Percentiles rank a stretch among this genome's conserved stretches.
These are phyloP conservation scores for Gavia stellata DNA, from an alignment of 2,113 vertebrate species.

Conservation along the genomic window DNA sequence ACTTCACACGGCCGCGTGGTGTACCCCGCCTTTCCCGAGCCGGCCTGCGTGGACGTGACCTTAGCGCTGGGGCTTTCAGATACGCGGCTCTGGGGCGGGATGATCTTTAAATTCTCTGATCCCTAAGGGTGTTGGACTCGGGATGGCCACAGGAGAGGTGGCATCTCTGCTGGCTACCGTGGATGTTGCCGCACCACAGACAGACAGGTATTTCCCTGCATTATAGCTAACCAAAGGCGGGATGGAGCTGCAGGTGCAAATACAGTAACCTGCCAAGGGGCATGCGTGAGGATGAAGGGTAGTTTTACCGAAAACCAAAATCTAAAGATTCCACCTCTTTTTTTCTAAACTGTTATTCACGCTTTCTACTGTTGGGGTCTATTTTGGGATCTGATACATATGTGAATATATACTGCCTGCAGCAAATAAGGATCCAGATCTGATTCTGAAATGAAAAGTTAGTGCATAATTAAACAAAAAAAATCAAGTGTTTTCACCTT, in stretches of 20 bases:
- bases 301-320: neutral
- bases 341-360: neutral
- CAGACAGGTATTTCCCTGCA: neutral
- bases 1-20: accelerated
- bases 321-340: neutral
- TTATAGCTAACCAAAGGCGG: neutral
- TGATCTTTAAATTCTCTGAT: neutral
- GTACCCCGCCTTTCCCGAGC: neutral
- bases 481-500: neutral
- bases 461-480: neutral
- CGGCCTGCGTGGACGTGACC: accelerated
- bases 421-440: neutral
- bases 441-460: neutral
- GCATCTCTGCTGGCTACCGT: neutral
- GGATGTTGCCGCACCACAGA: accelerated
- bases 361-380: neutral
- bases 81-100: accelerated
- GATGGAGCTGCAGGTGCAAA: neutral
- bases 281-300: neutral
- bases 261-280: neutral
- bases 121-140: neutral
- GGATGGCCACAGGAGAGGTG: neutral
- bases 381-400: neutral
- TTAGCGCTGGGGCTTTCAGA: neutral
- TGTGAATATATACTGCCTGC: neutral